Base-by-base conservation (phyloP, 1,140 invertebrate genomes). In the Orius insidiosus region DNA sequence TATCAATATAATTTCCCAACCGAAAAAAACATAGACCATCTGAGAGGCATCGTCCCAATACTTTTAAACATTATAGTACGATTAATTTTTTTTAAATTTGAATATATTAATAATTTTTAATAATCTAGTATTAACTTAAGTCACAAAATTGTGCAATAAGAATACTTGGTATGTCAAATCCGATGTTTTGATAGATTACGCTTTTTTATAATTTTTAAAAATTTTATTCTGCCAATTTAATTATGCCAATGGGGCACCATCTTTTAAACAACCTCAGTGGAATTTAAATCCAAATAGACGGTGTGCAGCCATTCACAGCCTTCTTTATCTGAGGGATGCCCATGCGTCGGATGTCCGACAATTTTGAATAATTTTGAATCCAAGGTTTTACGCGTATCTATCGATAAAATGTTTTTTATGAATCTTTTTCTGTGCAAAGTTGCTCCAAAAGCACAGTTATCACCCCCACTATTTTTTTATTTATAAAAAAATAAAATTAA, bases 251-350 rank as follows among this genome's bases (percentile, higher is more conserved):
- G 35, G 38, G 38, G 38, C 38, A 16, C 38, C 16, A 18, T 40
- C 24, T 24, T 40, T 40, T 40, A 6, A 40, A 40, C 10, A 40
- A 40, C 38, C 38, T 40, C 38, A 15, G 10, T 15, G 38, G 38
- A 36, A 11, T 9, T 36, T 36, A 36, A 36, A 40, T 40, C 38
- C 38, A 13, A 10, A 18, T 6, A 40, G 38, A 40, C 38, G 16
- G 38, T 18, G 38, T 40, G 38, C 38, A 40, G 38, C 38, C 38
- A 40, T 40, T 40, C 38, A 40, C 38, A 40, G 16, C 38, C 38
- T 10, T 40, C 38, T 40, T 18, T 10, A 40, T 40, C 9, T 18
- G 16, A 40, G 16, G 38, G 38, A 40, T 24, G 24, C 24, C 24
- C 24, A 24, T 24, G 24, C 7, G 24, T 24, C 24, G 24, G 24